These are phyloP conservation scores for Myiozetetes cayanensis DNA, from an alignment of 2,113 vertebrate genomes.

Conservation along the genomic window DNA sequence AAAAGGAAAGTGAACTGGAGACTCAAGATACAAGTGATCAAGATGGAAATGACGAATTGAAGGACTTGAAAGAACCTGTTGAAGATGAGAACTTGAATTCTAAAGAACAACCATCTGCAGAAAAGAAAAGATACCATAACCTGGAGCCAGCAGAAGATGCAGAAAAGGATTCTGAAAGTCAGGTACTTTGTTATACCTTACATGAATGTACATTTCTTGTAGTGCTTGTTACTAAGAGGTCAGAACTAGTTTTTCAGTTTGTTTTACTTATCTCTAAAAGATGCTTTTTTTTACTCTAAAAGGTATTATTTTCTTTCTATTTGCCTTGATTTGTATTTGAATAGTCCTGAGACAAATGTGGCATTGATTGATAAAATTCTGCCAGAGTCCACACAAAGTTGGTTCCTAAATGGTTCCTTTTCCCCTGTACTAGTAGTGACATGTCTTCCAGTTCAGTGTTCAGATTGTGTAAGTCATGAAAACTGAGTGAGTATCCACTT, in stretches of 20 bases:
- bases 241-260: not conserved
- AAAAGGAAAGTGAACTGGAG: conserved; percentile 81
- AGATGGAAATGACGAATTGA: conserved; percentile 78
- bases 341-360: not conserved
- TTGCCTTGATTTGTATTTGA: not conserved
- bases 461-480: not conserved
- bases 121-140: conserved; percentile 65
- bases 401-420: not conserved
- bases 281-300: not conserved
- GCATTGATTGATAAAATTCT: not conserved
- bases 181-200: conserved; percentile 67
- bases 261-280: not conserved
- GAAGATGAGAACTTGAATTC: conserved; percentile 76
- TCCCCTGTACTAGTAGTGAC: not conserved
- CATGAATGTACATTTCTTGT: not conserved
- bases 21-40: conserved; percentile 79
- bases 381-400: not conserved
- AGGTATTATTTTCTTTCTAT: not conserved
- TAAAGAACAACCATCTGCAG: conserved; percentile 62
- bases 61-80: conserved; percentile 76
- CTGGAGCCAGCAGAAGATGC: conserved; percentile 67
- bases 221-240: not conserved
- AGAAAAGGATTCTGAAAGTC: conserved; percentile 76
- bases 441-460: not conserved
- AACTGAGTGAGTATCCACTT: not conserved